These are phyloP conservation scores for Corythornis vintsioides DNA, from an alignment of 2,113 vertebrate genomes.

Conservation along the genomic window DNA sequence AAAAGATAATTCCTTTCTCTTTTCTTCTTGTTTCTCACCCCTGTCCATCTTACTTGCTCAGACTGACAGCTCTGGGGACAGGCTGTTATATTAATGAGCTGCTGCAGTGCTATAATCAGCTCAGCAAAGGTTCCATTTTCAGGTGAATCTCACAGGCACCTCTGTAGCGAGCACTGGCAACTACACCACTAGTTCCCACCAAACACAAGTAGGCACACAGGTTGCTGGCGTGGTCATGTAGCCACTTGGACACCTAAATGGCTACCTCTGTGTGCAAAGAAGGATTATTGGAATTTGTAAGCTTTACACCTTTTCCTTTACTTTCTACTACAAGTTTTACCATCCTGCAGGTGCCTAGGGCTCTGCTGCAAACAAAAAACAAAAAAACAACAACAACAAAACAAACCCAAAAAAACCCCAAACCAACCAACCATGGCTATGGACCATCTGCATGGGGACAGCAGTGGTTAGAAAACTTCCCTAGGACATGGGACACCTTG, in stretches of 20 bases:
- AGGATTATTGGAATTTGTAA: not conserved
- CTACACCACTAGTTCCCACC: not conserved
- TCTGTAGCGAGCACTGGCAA: not conserved
- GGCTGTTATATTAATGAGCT: not conserved
- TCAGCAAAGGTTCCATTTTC: not conserved
- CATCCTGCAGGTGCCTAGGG: not conserved
- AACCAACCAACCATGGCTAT: not conserved
- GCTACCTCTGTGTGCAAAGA: not conserved
- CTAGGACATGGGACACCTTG: not conserved
- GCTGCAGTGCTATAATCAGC: not conserved
- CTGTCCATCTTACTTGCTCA: not conserved
- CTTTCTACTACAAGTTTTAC: not conserved
- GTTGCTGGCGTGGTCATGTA: not conserved
- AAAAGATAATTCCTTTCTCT: not conserved
- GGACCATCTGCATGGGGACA: not conserved
- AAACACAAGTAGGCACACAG: rapidly evolving
- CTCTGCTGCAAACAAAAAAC: not conserved
- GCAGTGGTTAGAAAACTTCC: not conserved
- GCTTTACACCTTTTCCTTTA: not conserved
- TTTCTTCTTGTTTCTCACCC: not conserved
- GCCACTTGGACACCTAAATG: not conserved
- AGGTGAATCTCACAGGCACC: not conserved
- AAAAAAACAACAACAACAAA: too few relatives aligned
- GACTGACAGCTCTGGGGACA: not conserved
- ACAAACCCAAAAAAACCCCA: too few relatives aligned